Base-by-base conservation (phyloP, 37 sponge, comb jelly and placozoan genomes). In the Axinella damicornis region DNA sequence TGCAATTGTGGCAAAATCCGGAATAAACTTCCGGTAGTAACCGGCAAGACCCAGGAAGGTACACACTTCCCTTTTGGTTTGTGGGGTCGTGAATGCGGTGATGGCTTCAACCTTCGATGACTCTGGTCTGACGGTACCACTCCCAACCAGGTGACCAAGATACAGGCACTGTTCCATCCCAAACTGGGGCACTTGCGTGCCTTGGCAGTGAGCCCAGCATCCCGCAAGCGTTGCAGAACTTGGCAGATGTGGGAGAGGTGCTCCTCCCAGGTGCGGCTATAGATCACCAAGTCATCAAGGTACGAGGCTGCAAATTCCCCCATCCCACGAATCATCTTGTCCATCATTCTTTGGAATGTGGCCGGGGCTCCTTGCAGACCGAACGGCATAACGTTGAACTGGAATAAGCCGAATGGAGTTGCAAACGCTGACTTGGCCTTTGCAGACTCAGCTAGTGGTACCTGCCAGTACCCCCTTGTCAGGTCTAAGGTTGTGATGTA, bases 341-440 rank as follows among this genome's bases (percentile, higher is more conserved):
- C 81, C 87, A 94, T 90, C 87, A 94, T 41, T 31, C 82, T 53
- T 60, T 94, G 94, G 70, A 94, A 94, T 1, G 87, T 94, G 30
- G 92, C 79, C 21, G 88, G 94, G 15, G 92, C 94, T 32, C 86
- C 79, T 5, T 66, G 53, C 18, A 88, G 57, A 17, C 95, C 94
- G 86, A 90, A 94, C 14, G 93, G 95, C 95, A 94, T 91, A 17
- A 68, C 83, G 12, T 25, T 62, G 56, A 94, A 92, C 59, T 92
- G 64, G 57, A 71, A 94, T 0, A 88, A 69, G 19, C 95, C 92
- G 18, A 62, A 62, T 2, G 85, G 85, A 2, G 92, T 92, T 1
- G 46, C 54, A 56, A 94, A 94, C 21, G 95, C 92, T 34, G 89
- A 92, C 74, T 85, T 84, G 27, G 74, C 60, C 19, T 59, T 39